Percentiles rank a stretch among this genome's conserved stretches.
Conservation (phyloP, 2,888 invertebrate genomes). For the Metalampra italica region DNA sequence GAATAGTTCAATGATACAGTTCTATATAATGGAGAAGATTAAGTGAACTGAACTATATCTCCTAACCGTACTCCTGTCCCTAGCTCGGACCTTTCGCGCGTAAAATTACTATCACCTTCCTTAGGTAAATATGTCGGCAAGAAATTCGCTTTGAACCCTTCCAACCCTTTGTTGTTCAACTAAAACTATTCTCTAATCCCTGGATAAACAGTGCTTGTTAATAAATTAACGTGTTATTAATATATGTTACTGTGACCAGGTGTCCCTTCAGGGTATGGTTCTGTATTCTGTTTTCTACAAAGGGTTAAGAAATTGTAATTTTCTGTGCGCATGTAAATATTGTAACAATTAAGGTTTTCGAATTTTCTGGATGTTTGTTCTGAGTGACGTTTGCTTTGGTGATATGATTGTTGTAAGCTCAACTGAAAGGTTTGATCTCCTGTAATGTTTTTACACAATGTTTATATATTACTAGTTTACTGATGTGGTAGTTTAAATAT, state of each 20-base stretch:
- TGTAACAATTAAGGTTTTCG: slow-evolving; percentile 64
- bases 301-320: slow-evolving; percentile 68
- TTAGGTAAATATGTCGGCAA: slow-evolving; percentile 78
- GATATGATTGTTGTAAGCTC: neutral
- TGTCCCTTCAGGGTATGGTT: slow-evolving; percentile 62
- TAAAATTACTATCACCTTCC: slow-evolving; percentile 77
- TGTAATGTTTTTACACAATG: no score
- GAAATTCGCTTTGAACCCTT: slow-evolving; percentile 79
- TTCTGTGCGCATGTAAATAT: slow-evolving; percentile 64
- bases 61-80: slow-evolving; percentile 21
- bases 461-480: no score
- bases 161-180: slow-evolving; percentile 75
- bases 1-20: no score
- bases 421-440: neutral
- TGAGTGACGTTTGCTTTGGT: slow-evolving; percentile 50
- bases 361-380: slow-evolving; percentile 14
- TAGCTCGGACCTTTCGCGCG: slow-evolving; percentile 71
- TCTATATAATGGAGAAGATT: no score
- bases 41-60: neutral
- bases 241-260: slow-evolving; percentile 75
- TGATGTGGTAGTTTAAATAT: no score
- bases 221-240: slow-evolving; percentile 78
- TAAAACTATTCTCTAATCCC: slow-evolving; percentile 78
- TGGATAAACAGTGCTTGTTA: slow-evolving; percentile 77
- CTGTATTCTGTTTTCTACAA: slow-evolving; percentile 62